Percentiles rank a stretch among this genome's conserved stretches.
Evolutionary conservation across 2,113 vertebrate species (phyloP).

Genomic region (Entosphenus tridentatus): DNA sequence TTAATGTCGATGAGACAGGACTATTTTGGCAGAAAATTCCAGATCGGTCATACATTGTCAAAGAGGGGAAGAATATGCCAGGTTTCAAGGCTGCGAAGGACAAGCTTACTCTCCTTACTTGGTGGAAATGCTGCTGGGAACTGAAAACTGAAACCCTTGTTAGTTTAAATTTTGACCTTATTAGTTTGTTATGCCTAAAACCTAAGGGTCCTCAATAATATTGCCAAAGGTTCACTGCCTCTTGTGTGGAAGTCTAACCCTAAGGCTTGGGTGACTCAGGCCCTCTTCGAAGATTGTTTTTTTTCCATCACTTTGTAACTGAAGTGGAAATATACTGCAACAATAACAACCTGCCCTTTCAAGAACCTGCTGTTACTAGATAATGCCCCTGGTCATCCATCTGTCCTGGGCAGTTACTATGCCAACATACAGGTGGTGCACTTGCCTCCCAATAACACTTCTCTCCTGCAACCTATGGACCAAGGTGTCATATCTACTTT

Average conservation of each 20-base stretch:
- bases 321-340: slow-evolving; percentile 2
- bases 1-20: not conserved
- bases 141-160: not conserved
- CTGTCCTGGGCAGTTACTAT: not conserved
- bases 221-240: not conserved
- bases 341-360: not conserved
- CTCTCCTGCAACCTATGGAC: not conserved
- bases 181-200: not conserved
- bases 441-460: not conserved
- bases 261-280: not conserved
- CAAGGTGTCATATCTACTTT: not conserved
- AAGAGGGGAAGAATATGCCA: not conserved
- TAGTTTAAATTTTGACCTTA: not conserved
- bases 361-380: not conserved
- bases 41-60: not conserved
- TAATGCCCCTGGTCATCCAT: not conserved
- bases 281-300: not conserved
- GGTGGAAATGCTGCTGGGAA: not conserved
- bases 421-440: not conserved
- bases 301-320: not conserved
- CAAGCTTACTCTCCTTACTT: not conserved
- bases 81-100: not conserved
- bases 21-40: slow-evolving; percentile 2
- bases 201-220: not conserved
- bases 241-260: not conserved